Evolutionary conservation across 2,888 invertebrate species (phyloP).

Genomic region (Morpho deidamia): DNA sequence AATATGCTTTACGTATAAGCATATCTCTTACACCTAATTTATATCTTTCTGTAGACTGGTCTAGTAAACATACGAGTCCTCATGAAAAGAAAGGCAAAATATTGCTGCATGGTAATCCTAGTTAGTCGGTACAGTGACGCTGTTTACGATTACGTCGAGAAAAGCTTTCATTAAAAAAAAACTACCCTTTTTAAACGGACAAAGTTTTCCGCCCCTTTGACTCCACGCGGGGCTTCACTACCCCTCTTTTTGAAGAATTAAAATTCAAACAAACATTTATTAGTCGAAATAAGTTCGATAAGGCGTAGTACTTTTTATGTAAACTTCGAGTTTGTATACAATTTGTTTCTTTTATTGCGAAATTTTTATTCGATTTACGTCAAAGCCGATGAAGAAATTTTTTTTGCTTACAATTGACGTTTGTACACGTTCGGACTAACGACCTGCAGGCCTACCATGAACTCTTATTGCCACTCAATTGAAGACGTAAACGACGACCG

Average conservation of each 20-base stretch:
- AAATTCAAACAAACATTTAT: constrained; percentile 2
- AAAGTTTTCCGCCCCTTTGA: constrained; percentile 15
- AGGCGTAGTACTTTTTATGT: not conserved
- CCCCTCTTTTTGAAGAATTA: constrained; percentile 5
- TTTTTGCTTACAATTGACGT: too few species aligned
- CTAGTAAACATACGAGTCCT: too few species aligned
- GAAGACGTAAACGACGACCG: too few species aligned
- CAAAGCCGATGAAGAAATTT: too few species aligned
- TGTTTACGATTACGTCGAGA: constrained; percentile 9
- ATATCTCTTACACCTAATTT: too few species aligned
- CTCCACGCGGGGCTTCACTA: constrained; percentile 1
- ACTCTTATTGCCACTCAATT: too few species aligned
- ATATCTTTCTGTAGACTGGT: too few species aligned
- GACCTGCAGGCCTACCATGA: too few species aligned
- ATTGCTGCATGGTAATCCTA: not conserved
- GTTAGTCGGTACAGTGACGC: not conserved
- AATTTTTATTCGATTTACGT: too few species aligned
- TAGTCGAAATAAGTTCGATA: not conserved
- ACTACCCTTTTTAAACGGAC: constrained; percentile 13
- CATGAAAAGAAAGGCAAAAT: not conserved
- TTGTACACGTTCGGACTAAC: too few species aligned
- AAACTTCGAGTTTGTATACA: not conserved
- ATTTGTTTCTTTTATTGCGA: too few species aligned
- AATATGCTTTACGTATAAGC: too few species aligned
- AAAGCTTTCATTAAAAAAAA: constrained; percentile 13